phyloP scores from a whole-genome alignment of 1,140 invertebrate species.

The Drosophila nebulosa region DNA sequence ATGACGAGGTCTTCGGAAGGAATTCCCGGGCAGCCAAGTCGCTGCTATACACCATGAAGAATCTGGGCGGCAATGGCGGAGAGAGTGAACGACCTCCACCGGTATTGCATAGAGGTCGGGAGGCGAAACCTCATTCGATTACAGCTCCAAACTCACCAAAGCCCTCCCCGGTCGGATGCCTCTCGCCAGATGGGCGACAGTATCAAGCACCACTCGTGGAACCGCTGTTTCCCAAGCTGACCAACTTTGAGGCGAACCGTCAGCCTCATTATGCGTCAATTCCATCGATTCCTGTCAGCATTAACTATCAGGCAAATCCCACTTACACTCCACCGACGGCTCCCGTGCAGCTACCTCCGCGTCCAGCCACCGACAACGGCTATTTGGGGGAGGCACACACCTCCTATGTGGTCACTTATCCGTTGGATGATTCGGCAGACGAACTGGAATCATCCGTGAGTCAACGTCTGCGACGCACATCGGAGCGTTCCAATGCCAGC shows the following conservation, averaged over 20 bases:
- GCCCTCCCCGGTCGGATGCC: constrained; percentile 40
- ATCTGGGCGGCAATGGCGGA: constrained; percentile 24
- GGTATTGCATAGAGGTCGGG: neutral
- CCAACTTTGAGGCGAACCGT: constrained; percentile 61
- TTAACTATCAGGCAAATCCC: constrained; percentile 49
- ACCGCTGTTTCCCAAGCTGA: constrained; percentile 71
- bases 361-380: neutral
- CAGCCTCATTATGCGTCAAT: constrained; percentile 32
- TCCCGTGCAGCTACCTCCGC: neutral
- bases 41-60: constrained; percentile 68
- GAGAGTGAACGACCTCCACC: constrained; percentile 6
- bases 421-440: constrained; percentile 63
- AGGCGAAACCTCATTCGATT: neutral
- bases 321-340: constrained; percentile 40
- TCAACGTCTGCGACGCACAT: constrained; percentile 39
- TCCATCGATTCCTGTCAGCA: neutral
- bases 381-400: constrained; percentile 52
- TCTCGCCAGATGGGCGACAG: constrained; percentile 69
- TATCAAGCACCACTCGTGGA: constrained; percentile 75
- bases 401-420: constrained; percentile 72
- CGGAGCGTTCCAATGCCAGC: constrained; percentile 66
- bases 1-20: constrained; percentile 72
- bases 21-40: constrained; percentile 72
- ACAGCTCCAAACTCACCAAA: constrained; percentile 56
- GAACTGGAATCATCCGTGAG: constrained; percentile 40